phyloP scores from a whole-genome alignment of 2,113 vertebrate species.

The Amphiprion percula region DNA sequence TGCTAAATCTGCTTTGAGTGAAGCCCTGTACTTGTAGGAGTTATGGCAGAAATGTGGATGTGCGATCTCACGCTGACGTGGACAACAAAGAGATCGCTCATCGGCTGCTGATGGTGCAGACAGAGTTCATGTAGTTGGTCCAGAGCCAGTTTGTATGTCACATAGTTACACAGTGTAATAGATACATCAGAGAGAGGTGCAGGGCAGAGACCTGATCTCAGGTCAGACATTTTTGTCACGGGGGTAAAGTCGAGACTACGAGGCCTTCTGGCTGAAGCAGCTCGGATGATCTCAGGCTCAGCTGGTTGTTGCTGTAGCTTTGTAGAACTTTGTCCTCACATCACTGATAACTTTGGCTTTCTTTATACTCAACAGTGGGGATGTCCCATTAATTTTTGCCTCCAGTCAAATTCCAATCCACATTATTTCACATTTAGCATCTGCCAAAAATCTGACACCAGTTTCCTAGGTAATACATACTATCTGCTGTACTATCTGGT shows the following conservation, averaged over 20 bases:
- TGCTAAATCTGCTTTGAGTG: neutral
- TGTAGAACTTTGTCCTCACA: too few species aligned
- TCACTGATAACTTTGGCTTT: too few species aligned
- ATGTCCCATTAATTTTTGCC: too few species aligned
- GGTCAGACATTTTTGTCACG: conserved; percentile 37
- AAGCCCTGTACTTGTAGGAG: conserved; percentile 23
- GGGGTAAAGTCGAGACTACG: neutral
- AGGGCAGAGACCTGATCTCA: conserved; percentile 40
- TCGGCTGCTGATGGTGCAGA: conserved; percentile 22
- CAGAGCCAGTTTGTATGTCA: conserved; percentile 23
- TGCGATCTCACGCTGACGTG: conserved; percentile 17
- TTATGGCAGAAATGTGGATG: conserved; percentile 36
- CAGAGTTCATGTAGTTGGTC: conserved; percentile 30
- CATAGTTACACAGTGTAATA: conserved; percentile 28
- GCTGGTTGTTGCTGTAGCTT: too few species aligned
- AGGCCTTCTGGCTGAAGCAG: neutral
- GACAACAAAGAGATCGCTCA: conserved; percentile 49
- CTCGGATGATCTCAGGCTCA: too few species aligned
- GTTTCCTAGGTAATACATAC: too few species aligned
- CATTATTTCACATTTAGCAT: too few species aligned
- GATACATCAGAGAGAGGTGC: conserved; percentile 23
- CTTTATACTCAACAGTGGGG: too few species aligned
- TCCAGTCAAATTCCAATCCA: too few species aligned
- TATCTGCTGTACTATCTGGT: too few species aligned
- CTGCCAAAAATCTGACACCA: too few species aligned